Percentiles rank a stretch among this genome's conserved stretches.
phyloP scores from a whole-genome alignment of 2,797 vertebrate species.

The Oceanodroma leucorhoa region DNA sequence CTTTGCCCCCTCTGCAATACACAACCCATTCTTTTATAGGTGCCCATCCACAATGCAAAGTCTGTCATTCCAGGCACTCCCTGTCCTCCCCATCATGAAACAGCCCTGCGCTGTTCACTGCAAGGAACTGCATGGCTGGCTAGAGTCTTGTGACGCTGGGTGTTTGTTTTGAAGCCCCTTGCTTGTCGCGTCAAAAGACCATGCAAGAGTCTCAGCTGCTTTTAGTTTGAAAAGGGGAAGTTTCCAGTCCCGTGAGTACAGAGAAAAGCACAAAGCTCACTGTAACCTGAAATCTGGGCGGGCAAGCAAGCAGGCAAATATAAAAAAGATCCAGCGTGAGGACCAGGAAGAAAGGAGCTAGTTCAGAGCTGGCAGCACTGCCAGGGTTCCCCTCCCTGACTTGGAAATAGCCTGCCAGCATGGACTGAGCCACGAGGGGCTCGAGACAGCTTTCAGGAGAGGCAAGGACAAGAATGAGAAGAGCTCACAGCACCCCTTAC shows the following conservation, averaged over 20 bases:
- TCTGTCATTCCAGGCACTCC: neutral
- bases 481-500: neutral
- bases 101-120: neutral
- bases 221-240: neutral
- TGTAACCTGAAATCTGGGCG: neutral
- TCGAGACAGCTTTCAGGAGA: neutral
- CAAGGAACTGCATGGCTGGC: accelerated
- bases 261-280: neutral
- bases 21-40: neutral
- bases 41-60: neutral
- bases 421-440: neutral
- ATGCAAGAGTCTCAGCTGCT: neutral
- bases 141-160: neutral
- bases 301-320: neutral
- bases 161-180: neutral
- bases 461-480: neutral
- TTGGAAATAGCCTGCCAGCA: neutral
- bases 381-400: neutral
- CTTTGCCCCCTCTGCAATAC: neutral
- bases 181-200: neutral
- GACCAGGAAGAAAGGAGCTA: neutral
- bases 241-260: neutral
- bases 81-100: neutral
- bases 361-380: neutral
- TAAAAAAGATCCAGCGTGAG: neutral